Conservation (phyloP, 2,888 invertebrate genomes). For the Periphyllus acericola region DNA sequence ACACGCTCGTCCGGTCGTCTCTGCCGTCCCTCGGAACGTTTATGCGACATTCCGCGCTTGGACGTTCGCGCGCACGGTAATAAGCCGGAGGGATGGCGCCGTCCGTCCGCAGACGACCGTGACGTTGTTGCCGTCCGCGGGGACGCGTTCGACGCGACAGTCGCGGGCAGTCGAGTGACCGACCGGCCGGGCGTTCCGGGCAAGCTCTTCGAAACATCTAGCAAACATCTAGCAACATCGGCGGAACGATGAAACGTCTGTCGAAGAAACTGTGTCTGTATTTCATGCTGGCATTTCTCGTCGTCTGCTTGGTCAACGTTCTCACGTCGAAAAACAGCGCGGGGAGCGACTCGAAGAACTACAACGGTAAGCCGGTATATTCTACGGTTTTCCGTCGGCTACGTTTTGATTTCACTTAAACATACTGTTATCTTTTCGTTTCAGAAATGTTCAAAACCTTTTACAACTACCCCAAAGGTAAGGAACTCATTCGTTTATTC, state of each 20-base stretch:
- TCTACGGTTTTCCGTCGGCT: background rate
- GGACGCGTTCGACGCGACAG: background rate
- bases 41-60: too few species aligned
- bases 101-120: background rate
- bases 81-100: too few species aligned
- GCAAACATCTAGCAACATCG: background rate
- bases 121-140: too few species aligned
- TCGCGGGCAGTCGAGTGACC: background rate
- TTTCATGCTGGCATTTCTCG: background rate
- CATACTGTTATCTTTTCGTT: background rate
- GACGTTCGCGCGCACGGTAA: too few species aligned
- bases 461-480: constrained; percentile 42
- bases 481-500: background rate
- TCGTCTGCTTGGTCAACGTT: constrained; percentile 30
- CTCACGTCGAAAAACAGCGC: background rate
- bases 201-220: too few species aligned
- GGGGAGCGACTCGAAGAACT: background rate
- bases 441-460: constrained; percentile 31
- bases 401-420: background rate
- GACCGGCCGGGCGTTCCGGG: background rate
- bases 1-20: too few species aligned
- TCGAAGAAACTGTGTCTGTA: constrained; percentile 36
- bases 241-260: constrained; percentile 16
- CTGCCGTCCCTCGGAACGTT: too few species aligned
- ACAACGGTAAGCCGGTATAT: constrained; percentile 3